These are phyloP conservation scores for Teleiodes luculella DNA, from an alignment of 2,888 invertebrate genomes.

Conservation along the genomic window DNA sequence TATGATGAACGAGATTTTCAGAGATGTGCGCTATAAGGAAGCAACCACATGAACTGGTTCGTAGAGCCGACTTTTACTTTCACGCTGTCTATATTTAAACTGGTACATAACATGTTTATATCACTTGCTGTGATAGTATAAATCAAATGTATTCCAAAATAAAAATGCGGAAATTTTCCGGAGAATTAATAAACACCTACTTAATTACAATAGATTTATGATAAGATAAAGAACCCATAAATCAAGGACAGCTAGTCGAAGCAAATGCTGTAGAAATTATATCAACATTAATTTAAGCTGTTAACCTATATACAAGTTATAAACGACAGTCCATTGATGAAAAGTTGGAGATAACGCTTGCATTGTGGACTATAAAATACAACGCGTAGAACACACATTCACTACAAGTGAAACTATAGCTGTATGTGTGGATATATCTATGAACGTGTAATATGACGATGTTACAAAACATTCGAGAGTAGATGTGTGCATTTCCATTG, in stretches of 20 bases:
- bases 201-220: not conserved
- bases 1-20: constrained; percentile 5
- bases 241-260: not conserved
- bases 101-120: not conserved
- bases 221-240: not conserved
- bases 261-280: not conserved
- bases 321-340: constrained; percentile 14
- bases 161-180: no score
- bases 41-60: not conserved
- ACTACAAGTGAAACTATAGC: not conserved
- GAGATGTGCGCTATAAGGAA: constrained; percentile 5
- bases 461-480: not conserved
- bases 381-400: not conserved
- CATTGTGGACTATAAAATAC: not conserved
- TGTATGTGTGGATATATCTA: not conserved
- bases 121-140: not conserved
- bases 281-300: no score
- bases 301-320: not conserved
- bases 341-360: constrained; percentile 9
- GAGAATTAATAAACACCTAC: no score
- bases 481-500: not conserved
- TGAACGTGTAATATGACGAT: not conserved
- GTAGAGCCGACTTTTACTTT: constrained; percentile 4
- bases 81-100: not conserved
- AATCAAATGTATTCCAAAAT: no score